Base-by-base conservation (phyloP, 1,140 invertebrate species). In the Spodoptera frugiperda region DNA sequence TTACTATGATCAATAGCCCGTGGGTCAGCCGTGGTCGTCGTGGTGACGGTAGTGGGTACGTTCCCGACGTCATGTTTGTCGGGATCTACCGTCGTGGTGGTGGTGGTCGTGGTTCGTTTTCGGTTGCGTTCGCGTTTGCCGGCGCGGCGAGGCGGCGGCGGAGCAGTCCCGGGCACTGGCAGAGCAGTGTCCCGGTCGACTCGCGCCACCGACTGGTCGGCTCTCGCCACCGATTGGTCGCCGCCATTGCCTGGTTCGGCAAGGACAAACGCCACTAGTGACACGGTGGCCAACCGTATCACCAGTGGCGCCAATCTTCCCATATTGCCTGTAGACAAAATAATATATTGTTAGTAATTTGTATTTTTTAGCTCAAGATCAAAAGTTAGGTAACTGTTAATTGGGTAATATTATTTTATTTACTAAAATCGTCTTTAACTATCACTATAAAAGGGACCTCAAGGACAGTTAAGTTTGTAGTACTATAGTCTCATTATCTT, bases 231-330 rank as follows among this genome's bases (percentile, higher is more conserved):
- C 15, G 39, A 19, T 15, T 61, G 46, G 74, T 61, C 78, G 53
- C 78, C 75, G 77, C 79, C 81, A n/a, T 76, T 63, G 39, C 83
- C 86, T 4, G 84, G 77, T 11, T 91, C 89, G 72, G 88, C 91
- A 15, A 89, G 57, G 70, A 80, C 91, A 57, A 91, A 75, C 85
- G 91, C 91, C 91, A 93, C 91, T 84, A 93, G 91, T 87, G 89
- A 93, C 61, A 90, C 82, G 85, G 85, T 86, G 9, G 82, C 39
- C 33, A 93, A 85, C 84, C 91, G 83, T 46, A 91, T 87, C 89
- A 92, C 91, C 79, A 92, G 88, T 91, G 92, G 90, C 91, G 88
- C 83, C 77, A 83, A 25, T 39, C 83, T 80, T 87, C 85, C 82
- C 90, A 91, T 92, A 44, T 57, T 88, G 78, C 67, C 91, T 93